A percentile compares a stretch with the other conserved stretches of the same genome.
These are phyloP conservation scores for Pogonognathellus flavescens DNA, from an alignment of 1,140 invertebrate species.

Conservation along the genomic window DNA sequence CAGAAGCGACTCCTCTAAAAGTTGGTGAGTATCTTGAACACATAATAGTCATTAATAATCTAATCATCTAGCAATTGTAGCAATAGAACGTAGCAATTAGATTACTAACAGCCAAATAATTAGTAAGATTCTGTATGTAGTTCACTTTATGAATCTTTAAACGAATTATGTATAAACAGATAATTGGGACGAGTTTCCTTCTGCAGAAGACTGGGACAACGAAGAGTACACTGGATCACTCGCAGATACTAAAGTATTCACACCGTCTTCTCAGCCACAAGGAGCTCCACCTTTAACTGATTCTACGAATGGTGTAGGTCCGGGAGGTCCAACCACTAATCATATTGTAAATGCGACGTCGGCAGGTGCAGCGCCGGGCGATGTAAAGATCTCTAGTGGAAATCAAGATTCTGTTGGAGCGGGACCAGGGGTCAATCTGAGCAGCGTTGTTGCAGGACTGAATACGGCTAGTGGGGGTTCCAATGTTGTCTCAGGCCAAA, in stretches of 20 bases:
- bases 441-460: slow-evolving; percentile 46
- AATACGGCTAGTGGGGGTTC: slow-evolving; percentile 45
- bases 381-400: slow-evolving; percentile 56
- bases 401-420: slow-evolving; percentile 58
- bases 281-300: slow-evolving; percentile 67
- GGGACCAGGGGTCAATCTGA: slow-evolving; percentile 53
- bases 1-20: slow-evolving; percentile 63
- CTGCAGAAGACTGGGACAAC: slow-evolving; percentile 91
- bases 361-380: slow-evolving; percentile 1
- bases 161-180: slow-evolving; percentile 47
- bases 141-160: neutral
- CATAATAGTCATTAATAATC: too few relatives aligned
- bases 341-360: slow-evolving; percentile 54
- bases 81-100: too few relatives aligned
- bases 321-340: slow-evolving; percentile 52
- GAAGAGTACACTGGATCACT: slow-evolving; percentile 94
- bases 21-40: slow-evolving; percentile 64
- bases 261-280: slow-evolving; percentile 75
- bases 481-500: slow-evolving; percentile 65
- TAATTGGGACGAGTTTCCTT: slow-evolving; percentile 66
- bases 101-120: too few relatives aligned
- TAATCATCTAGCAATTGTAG: too few relatives aligned
- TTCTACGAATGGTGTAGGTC: slow-evolving; percentile 58
- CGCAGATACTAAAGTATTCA: slow-evolving; percentile 95
- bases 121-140: too few relatives aligned